Percentiles rank a stretch among this genome's conserved stretches.
Conservation (phyloP, 2,797 vertebrate genomes). For the Notamacropus eugenii region DNA sequence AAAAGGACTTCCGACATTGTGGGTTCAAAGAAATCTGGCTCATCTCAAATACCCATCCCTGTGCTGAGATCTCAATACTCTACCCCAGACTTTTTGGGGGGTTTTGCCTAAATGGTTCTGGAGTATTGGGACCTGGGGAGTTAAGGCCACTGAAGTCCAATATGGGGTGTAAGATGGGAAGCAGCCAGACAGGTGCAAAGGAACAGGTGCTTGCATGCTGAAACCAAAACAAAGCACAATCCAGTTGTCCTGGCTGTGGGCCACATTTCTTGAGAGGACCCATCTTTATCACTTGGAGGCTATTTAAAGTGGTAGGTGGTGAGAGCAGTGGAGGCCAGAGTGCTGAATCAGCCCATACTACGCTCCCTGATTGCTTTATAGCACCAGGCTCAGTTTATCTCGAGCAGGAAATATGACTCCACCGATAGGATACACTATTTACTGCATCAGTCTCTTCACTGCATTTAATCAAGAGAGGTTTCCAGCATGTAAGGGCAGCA, state of each 20-base stretch:
- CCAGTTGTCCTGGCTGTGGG: background rate
- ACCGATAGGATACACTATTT: slow-evolving; percentile 73
- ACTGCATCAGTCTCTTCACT: slow-evolving; percentile 71
- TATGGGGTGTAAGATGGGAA: background rate
- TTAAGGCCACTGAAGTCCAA: background rate
- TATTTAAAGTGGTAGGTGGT: slow-evolving; percentile 49
- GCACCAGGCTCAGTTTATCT: slow-evolving; percentile 68
- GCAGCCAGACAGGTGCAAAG: background rate
- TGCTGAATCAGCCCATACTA: slow-evolving; percentile 69
- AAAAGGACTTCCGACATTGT: background rate
- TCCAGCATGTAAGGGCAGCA: slow-evolving; percentile 55
- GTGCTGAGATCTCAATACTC: background rate
- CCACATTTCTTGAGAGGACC: slow-evolving; percentile 3
- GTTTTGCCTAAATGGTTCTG: background rate
- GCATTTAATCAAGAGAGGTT: slow-evolving; percentile 75
- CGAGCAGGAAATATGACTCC: slow-evolving; percentile 72
- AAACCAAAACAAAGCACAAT: slow-evolving; percentile 34
- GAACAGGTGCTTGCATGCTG: slow-evolving; percentile 14
- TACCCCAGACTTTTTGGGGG: background rate
- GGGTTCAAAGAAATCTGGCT: background rate
- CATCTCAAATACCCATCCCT: background rate
- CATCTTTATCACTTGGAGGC: slow-evolving; percentile 38
- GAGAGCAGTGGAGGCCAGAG: slow-evolving; percentile 22
- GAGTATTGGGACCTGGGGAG: background rate
- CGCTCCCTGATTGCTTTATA: slow-evolving; percentile 64